Evolutionary conservation across 2,888 invertebrate genomes (phyloP).

Genomic region (Apodemia zela): DNA sequence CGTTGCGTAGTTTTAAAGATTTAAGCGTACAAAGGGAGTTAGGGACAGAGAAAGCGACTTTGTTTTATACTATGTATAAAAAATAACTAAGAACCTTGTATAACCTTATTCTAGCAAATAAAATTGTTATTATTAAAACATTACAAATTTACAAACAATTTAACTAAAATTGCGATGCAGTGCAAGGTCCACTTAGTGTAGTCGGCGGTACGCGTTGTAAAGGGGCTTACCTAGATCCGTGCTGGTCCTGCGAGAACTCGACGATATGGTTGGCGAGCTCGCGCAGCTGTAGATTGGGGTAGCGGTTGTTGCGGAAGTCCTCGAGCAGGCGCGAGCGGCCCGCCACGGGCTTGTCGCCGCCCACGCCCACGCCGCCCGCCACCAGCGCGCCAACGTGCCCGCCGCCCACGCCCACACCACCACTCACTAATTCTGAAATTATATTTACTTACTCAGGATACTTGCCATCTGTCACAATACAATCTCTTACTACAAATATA

Average conservation of each 20-base stretch:
- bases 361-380: conserved; percentile 41
- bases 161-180: too few species aligned
- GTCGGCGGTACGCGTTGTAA: neutral
- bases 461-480: neutral
- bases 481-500: too few species aligned
- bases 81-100: too few species aligned
- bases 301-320: conserved; percentile 95
- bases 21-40: too few species aligned
- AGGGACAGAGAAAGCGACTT: too few species aligned
- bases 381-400: conserved; percentile 53
- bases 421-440: conserved; percentile 56
- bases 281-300: conserved; percentile 92
- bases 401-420: conserved; percentile 47
- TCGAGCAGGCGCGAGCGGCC: conserved; percentile 95
- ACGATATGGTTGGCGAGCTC: conserved; percentile 99
- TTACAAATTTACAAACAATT: too few species aligned
- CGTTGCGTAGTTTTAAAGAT: too few species aligned
- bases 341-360: conserved; percentile 74
- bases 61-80: too few species aligned
- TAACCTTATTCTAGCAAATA: too few species aligned
- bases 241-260: conserved; percentile 99
- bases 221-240: conserved; percentile 92
- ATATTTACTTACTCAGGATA: neutral
- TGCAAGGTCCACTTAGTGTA: neutral
- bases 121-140: too few species aligned